phyloP scores from a whole-genome alignment of 2,113 vertebrate genomes.

The Struthio camelus region DNA sequence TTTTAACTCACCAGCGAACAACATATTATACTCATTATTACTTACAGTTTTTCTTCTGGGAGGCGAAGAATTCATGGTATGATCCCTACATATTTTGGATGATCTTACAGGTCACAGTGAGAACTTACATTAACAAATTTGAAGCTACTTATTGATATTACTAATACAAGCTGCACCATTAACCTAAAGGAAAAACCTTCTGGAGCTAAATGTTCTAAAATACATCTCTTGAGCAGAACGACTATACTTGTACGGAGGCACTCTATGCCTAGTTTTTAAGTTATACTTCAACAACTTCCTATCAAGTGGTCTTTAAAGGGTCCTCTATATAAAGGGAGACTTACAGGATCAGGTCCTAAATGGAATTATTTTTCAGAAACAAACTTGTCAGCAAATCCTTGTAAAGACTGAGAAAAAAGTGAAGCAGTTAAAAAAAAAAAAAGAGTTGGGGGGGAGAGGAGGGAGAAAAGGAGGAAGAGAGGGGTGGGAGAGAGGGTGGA shows the following conservation, averaged over 20 bases:
- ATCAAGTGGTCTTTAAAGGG: not conserved
- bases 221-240: not conserved
- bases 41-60: not conserved
- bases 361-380: not conserved
- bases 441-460: no score
- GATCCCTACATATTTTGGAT: not conserved
- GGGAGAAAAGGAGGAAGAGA: no score
- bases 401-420: not conserved
- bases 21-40: not conserved
- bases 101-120: not conserved
- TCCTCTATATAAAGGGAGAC: not conserved
- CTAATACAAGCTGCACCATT: not conserved
- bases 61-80: not conserved
- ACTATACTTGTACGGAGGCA: not conserved
- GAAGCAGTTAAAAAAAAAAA: rapidly evolving
- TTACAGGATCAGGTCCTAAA: not conserved
- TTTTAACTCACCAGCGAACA: not conserved
- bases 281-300: not conserved
- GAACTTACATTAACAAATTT: not conserved
- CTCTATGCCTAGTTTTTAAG: not conserved
- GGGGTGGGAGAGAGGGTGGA: no score
- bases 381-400: not conserved
- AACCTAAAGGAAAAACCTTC: not conserved
- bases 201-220: not conserved
- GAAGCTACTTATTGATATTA: not conserved